Conservation (phyloP, 2,797 vertebrate genomes). For the Xerus rutilus region DNA sequence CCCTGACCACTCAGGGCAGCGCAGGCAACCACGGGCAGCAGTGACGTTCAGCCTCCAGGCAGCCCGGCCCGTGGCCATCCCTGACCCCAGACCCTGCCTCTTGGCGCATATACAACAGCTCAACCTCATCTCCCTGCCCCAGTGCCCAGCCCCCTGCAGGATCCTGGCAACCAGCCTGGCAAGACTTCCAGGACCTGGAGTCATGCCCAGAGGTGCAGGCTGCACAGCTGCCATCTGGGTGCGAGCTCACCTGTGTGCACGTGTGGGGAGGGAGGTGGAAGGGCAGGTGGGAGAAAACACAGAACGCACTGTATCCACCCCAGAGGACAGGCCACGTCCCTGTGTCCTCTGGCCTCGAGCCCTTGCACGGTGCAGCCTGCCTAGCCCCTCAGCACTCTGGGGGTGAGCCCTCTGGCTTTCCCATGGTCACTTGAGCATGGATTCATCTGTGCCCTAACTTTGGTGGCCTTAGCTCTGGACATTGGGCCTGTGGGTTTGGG, state of each 20-base stretch:
- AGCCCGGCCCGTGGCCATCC: neutral
- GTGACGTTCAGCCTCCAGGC: neutral
- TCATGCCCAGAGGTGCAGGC: neutral
- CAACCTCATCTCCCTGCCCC: fast-evolving
- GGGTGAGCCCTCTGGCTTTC: neutral
- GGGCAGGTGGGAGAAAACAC: no score
- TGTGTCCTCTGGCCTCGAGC: fast-evolving
- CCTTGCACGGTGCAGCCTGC: neutral
- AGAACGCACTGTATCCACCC: neutral
- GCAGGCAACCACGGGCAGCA: neutral
- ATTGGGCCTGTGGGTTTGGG: neutral
- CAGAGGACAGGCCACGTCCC: neutral
- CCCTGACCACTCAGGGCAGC: neutral
- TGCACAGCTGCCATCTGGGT: neutral
- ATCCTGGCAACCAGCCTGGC: neutral
- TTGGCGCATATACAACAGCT: neutral
- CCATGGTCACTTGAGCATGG: neutral
- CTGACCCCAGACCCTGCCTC: neutral
- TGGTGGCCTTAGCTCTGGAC: neutral
- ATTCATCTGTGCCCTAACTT: neutral
- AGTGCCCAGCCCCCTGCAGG: neutral
- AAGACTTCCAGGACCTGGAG: neutral
- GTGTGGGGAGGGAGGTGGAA: no score
- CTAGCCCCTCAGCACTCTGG: neutral
- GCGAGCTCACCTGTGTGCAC: neutral